Percentiles rank a stretch among this genome's conserved stretches.
Conservation (phyloP, 2,888 invertebrate genomes). For the Drosophila testacea region DNA sequence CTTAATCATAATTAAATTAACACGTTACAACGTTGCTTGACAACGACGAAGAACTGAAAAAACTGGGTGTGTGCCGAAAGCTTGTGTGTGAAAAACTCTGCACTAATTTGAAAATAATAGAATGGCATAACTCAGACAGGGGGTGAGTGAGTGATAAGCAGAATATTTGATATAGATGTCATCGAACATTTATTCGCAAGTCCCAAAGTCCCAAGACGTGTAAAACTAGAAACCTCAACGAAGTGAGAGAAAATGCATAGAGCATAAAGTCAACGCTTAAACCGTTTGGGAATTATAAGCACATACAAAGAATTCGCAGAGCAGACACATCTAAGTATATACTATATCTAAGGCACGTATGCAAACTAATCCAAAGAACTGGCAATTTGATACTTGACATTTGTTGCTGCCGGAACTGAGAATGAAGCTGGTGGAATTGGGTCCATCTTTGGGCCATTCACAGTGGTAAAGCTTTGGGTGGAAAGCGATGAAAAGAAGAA, state of each 20-base stretch:
- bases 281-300: constrained; percentile 22
- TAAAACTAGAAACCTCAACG: background rate
- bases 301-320: background rate
- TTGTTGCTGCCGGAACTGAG: constrained; percentile 29
- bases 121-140: constrained; percentile 22
- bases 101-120: constrained; percentile 56
- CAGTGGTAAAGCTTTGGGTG: background rate
- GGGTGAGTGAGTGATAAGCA: constrained; percentile 13
- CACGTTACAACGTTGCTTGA: constrained; percentile 38
- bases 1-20: constrained; percentile 64
- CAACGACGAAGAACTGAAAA: constrained; percentile 14
- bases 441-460: constrained; percentile 5
- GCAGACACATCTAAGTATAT: background rate
- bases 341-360: constrained; percentile 24
- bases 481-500: background rate
- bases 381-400: constrained; percentile 44
- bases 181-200: constrained; percentile 31
- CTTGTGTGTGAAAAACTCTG: constrained; percentile 23
- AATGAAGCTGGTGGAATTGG: constrained; percentile 10
- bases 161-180: constrained; percentile 31
- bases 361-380: constrained; percentile 31
- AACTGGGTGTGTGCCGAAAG: constrained; percentile 20
- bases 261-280: constrained; percentile 6
- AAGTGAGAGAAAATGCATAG: background rate
- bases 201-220: background rate